These are phyloP conservation scores for Scaptomyza tumidula DNA, from an alignment of 2,888 invertebrate genomes.

Conservation along the genomic window DNA sequence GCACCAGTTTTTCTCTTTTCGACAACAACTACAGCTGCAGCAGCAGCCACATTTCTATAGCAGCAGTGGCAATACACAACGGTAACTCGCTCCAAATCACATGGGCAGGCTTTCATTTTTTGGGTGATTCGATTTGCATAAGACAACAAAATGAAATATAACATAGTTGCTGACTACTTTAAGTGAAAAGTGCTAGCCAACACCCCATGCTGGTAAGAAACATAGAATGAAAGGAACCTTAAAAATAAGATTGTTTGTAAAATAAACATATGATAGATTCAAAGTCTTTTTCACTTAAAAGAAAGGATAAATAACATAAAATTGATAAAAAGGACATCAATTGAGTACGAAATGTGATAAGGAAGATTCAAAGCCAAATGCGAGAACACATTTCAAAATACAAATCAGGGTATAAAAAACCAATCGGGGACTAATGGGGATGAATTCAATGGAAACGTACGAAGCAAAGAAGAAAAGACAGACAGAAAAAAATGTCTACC, in stretches of 20 bases:
- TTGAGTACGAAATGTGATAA: background rate
- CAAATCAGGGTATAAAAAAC: no score
- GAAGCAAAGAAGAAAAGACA: background rate
- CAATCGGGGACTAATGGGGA: background rate
- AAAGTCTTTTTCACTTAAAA: constrained; percentile 1
- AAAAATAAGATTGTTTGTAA: no score
- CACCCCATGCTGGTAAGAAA: constrained; percentile 19
- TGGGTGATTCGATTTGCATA: constrained; percentile 65
- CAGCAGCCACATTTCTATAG: constrained; percentile 65
- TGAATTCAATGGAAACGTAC: background rate
- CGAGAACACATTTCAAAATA: no score
- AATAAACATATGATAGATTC: background rate
- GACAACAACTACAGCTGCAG: constrained; percentile 21
- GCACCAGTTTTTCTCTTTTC: constrained; percentile 50
- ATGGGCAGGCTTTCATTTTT: constrained; percentile 69
- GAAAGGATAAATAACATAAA: background rate
- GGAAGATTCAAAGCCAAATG: constrained; percentile 1
- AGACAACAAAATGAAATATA: constrained; percentile 27
- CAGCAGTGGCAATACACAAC: constrained; percentile 48
- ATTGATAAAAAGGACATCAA: background rate
- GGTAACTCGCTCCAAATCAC: constrained; percentile 74
- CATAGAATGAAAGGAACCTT: background rate
- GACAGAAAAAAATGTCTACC: background rate
- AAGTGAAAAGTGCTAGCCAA: constrained; percentile 35
- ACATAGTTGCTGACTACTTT: constrained; percentile 17